phyloP scores from a whole-genome alignment of 2,888 invertebrate species.

The Phalera bucephala region DNA sequence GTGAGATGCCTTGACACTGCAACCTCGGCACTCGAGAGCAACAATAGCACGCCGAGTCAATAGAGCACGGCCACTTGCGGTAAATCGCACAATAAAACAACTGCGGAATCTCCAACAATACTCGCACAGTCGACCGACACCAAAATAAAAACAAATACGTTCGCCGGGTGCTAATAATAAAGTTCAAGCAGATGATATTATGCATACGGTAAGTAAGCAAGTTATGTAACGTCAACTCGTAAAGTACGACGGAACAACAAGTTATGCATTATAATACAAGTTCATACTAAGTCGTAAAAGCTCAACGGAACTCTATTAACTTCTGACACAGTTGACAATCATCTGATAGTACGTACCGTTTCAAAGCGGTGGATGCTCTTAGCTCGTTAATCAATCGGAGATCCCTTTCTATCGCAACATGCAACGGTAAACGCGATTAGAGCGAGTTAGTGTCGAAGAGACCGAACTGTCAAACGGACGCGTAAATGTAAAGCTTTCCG shows the following conservation, averaged over 20 bases:
- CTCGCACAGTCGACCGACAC: conserved; percentile 32
- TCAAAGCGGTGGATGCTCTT: conserved; percentile 52
- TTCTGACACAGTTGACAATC: conserved; percentile 35
- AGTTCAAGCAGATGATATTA: conserved; percentile 27
- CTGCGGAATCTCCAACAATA: conserved; percentile 50
- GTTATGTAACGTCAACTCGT: conserved; percentile 32
- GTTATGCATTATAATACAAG: conserved; percentile 27
- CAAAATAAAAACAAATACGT: conserved; percentile 46
- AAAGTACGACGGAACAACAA: conserved; percentile 29
- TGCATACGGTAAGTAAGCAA: conserved; percentile 25
- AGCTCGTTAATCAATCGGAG: conserved; percentile 59
- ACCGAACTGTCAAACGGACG: conserved; percentile 58
- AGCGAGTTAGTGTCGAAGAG: conserved; percentile 50
- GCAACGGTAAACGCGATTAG: conserved; percentile 56
- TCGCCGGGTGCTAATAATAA: conserved; percentile 26
- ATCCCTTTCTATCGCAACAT: conserved; percentile 55
- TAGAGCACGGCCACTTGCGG: conserved; percentile 59
- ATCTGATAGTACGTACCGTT: conserved; percentile 64
- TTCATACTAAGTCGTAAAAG: conserved; percentile 28
- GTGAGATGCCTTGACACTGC: conserved; percentile 67
- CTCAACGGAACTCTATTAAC: conserved; percentile 19
- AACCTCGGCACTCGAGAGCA: conserved; percentile 51
- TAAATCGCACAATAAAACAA: conserved; percentile 56
- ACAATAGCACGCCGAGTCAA: conserved; percentile 64
- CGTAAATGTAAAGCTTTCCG: conserved; percentile 63